Evolutionary conservation across 2,888 invertebrate species (phyloP).

Genomic region (Frankliniella intonsa): DNA sequence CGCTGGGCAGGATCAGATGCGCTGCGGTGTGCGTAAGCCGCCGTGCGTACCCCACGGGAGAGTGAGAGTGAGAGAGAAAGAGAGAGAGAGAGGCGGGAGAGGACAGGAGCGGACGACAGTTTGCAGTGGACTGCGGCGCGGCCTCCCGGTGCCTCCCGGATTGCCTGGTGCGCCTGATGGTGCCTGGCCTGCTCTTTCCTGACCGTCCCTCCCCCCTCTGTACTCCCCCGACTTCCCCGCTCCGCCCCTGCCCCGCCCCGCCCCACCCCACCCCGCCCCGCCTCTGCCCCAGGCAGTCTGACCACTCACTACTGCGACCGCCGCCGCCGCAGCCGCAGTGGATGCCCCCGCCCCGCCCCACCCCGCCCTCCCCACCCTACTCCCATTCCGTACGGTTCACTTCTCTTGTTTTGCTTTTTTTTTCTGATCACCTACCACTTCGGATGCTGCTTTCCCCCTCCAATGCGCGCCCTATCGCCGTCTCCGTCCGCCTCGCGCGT

Average conservation of each 20-base stretch:
- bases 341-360: background rate
- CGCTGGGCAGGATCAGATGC: background rate
- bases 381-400: background rate
- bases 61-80: too few relatives aligned
- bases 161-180: background rate
- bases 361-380: background rate
- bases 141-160: background rate
- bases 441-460: background rate
- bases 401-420: conserved; percentile 18
- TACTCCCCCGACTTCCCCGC: background rate
- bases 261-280: background rate
- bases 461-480: background rate
- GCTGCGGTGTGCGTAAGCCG: background rate
- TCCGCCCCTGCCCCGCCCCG: background rate
- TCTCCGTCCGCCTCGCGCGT: conserved; percentile 13
- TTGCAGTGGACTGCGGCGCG: conserved; percentile 10
- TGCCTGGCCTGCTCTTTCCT: background rate
- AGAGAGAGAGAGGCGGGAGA: background rate
- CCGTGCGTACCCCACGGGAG: background rate
- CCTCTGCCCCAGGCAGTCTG: background rate
- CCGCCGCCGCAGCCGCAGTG: too few relatives aligned
- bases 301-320: too few relatives aligned
- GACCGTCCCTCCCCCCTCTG: background rate
- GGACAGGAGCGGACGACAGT: background rate
- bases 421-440: background rate